Conservation (phyloP, 2,888 invertebrate genomes). For the Ochlodes sylvanus region DNA sequence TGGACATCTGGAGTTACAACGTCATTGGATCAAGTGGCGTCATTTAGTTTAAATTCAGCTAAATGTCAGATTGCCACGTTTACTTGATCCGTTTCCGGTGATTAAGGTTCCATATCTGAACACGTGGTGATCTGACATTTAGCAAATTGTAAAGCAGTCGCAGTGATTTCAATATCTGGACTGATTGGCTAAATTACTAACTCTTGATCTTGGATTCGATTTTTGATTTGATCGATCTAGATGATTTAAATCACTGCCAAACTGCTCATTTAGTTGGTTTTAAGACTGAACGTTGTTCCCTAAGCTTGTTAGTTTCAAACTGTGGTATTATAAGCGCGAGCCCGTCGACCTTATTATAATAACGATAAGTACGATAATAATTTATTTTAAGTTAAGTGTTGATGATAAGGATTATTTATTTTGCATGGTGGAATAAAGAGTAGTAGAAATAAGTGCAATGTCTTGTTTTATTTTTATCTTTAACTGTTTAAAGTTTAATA, state of each 20-base stretch:
- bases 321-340: slow-evolving; percentile 69
- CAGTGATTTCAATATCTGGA: slow-evolving; percentile 72
- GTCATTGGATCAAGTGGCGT: slow-evolving; percentile 75
- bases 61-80: slow-evolving; percentile 81
- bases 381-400: slow-evolving; percentile 70
- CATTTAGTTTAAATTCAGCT: slow-evolving; percentile 59
- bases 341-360: slow-evolving; percentile 78
- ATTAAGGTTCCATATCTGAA: slow-evolving; percentile 41
- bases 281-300: slow-evolving; percentile 69
- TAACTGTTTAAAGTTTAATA: no score
- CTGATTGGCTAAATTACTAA: slow-evolving; percentile 52
- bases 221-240: slow-evolving; percentile 50
- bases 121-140: slow-evolving; percentile 81
- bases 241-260: slow-evolving; percentile 61
- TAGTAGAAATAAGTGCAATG: slow-evolving; percentile 5
- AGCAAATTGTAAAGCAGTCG: slow-evolving; percentile 60
- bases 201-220: slow-evolving; percentile 46
- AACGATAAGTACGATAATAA: slow-evolving; percentile 56
- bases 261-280: slow-evolving; percentile 51
- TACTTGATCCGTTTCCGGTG: slow-evolving; percentile 67
- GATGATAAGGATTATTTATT: slow-evolving; percentile 78
- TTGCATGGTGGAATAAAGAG: slow-evolving; percentile 68
- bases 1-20: slow-evolving; percentile 66
- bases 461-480: slow-evolving; percentile 12
- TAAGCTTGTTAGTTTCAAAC: slow-evolving; percentile 56